These are phyloP conservation scores for Squalus acanthias DNA, from an alignment of 2,797 vertebrate genomes.

Conservation along the genomic window DNA sequence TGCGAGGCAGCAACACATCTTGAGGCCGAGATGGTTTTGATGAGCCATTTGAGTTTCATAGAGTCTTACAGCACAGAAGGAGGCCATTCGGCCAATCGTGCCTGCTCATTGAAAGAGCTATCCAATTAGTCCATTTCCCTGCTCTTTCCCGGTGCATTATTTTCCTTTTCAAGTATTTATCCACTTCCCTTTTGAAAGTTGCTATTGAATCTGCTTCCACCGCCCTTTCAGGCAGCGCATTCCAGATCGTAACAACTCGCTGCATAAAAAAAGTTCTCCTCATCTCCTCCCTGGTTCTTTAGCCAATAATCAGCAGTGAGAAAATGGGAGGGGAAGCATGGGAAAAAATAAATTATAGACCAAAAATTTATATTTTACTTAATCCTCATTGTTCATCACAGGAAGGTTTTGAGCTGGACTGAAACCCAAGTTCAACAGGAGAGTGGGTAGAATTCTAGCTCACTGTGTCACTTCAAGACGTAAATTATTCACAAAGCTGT, in stretches of 20 bases:
- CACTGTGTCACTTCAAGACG: neutral
- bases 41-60: neutral
- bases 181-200: neutral
- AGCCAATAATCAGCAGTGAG: too few relatives aligned
- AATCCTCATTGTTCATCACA: neutral
- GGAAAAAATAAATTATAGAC: neutral
- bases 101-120: neutral
- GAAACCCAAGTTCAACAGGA: neutral
- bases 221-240: neutral
- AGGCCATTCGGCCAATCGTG: neutral
- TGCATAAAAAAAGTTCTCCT: neutral
- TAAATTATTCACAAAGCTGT: neutral
- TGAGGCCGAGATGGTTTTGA: neutral
- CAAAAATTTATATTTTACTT: neutral
- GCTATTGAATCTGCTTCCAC: neutral
- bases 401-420: neutral
- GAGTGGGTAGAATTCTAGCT: neutral
- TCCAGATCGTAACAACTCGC: neutral
- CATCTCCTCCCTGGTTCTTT: neutral
- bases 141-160: neutral
- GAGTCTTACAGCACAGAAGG: neutral
- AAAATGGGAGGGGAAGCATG: neutral
- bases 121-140: neutral
- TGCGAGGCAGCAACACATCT: neutral
- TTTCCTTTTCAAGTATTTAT: neutral